Percentiles rank a stretch among this genome's conserved stretches.
These are phyloP conservation scores for Sinocyclocheilus anophthalmus DNA, from an alignment of 2,113 vertebrate species.

Conservation along the genomic window DNA sequence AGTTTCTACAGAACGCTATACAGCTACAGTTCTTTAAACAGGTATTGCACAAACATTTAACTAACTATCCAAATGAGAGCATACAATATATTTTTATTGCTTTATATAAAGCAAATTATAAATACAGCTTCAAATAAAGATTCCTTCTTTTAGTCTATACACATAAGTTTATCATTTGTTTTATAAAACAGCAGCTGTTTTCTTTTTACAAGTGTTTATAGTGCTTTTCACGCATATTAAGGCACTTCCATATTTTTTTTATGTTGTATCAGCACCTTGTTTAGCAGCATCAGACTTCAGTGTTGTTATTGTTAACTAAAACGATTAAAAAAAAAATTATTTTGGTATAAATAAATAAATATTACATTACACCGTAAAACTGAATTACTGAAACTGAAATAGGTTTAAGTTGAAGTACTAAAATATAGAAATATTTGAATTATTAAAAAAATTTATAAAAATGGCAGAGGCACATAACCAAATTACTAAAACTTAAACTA, in stretches of 20 bases:
- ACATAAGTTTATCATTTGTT: background rate
- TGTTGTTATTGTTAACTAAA: background rate
- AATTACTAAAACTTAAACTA: too few species aligned
- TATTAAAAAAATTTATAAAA: too few species aligned
- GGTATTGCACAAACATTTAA: constrained; percentile 63
- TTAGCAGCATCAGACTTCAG: background rate
- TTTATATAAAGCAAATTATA: constrained; percentile 2
- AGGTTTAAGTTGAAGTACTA: too few species aligned
- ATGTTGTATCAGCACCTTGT: background rate
- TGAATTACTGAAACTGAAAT: too few species aligned
- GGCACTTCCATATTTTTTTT: background rate
- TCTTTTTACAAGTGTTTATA: background rate
- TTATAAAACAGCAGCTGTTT: background rate
- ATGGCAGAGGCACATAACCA: too few species aligned
- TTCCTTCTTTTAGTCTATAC: background rate
- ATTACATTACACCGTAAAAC: too few species aligned
- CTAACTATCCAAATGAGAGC: background rate
- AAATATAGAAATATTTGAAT: too few species aligned
- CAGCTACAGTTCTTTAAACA: constrained; percentile 98
- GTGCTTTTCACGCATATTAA: background rate
- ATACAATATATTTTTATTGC: background rate
- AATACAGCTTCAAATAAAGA: background rate
- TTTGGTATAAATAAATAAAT: too few species aligned
- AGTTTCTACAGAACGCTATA: constrained; percentile 94
- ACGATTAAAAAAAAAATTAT: background rate